A percentile compares a stretch with the other conserved stretches of the same genome.
Evolutionary conservation across 2,888 invertebrate genomes (phyloP).

Genomic region (Allygus modestus): DNA sequence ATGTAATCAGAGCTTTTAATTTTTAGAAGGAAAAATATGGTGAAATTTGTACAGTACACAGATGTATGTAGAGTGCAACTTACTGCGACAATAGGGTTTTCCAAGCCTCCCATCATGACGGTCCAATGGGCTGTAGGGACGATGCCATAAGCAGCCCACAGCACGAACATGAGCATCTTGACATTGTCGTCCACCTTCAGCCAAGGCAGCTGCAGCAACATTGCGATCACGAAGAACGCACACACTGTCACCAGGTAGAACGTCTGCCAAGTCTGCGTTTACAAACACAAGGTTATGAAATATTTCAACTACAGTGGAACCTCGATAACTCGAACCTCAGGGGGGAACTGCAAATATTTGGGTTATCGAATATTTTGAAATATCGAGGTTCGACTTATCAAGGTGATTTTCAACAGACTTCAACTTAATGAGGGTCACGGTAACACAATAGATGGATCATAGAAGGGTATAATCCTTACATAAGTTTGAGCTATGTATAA

Average conservation of each 20-base stretch:
- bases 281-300: background rate
- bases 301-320: no score
- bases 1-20: no score
- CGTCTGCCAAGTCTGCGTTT: slow-evolving; percentile 83
- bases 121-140: slow-evolving; percentile 96
- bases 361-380: no score
- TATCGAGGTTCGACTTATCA: no score
- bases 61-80: slow-evolving; percentile 71
- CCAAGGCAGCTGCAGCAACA: slow-evolving; percentile 87
- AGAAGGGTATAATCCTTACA: no score
- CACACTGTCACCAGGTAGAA: slow-evolving; percentile 91
- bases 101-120: slow-evolving; percentile 91
- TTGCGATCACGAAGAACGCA: slow-evolving; percentile 87
- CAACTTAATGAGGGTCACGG: no score
- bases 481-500: no score
- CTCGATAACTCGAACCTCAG: no score
- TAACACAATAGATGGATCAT: no score
- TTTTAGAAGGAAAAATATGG: no score
- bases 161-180: slow-evolving; percentile 88
- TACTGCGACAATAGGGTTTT: slow-evolving; percentile 90
- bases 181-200: slow-evolving; percentile 84
- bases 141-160: slow-evolving; percentile 94
- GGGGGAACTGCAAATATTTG: background rate
- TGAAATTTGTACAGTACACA: no score
- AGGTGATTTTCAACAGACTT: no score